Conservation (phyloP, 2,888 invertebrate species). For the Ferdinandea cuprea region DNA sequence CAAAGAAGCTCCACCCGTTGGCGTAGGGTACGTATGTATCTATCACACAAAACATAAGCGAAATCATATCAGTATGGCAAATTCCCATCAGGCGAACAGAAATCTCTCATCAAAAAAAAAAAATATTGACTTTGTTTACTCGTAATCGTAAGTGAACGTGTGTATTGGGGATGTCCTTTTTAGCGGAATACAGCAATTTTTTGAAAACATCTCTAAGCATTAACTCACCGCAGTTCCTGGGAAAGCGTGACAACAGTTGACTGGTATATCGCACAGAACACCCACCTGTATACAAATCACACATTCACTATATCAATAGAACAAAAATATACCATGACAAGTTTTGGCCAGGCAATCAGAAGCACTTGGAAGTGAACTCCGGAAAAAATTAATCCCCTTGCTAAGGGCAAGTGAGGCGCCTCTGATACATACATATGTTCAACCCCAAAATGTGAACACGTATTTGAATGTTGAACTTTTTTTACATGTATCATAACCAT, state of each 20-base stretch:
- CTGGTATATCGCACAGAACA: too few species aligned
- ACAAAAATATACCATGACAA: constrained; percentile 49
- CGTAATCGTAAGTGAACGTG: neutral
- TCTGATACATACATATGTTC: neutral
- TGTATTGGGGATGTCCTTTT: neutral
- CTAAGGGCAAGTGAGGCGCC: neutral
- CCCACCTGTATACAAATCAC: neutral
- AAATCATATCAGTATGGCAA: constrained; percentile 18
- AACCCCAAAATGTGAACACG: neutral
- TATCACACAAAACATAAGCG: neutral
- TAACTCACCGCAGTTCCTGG: too few species aligned
- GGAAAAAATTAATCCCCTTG: neutral
- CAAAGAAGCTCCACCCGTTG: too few species aligned
- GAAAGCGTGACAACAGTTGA: neutral
- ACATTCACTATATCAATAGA: constrained; percentile 9
- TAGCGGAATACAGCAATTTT: too few species aligned
- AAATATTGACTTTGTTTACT: neutral
- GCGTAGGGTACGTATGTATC: too few species aligned
- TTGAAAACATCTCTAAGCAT: too few species aligned
- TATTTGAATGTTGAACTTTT: neutral
- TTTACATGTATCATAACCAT: neutral
- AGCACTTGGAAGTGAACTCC: neutral
- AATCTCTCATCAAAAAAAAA: neutral
- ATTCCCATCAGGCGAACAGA: constrained; percentile 22
- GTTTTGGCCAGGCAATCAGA: constrained; percentile 31